Evolutionary conservation across 2,113 vertebrate genomes (phyloP), one percentile per base, ranked within the genome.

Genomic region (Prunella fulvescens): DNA sequence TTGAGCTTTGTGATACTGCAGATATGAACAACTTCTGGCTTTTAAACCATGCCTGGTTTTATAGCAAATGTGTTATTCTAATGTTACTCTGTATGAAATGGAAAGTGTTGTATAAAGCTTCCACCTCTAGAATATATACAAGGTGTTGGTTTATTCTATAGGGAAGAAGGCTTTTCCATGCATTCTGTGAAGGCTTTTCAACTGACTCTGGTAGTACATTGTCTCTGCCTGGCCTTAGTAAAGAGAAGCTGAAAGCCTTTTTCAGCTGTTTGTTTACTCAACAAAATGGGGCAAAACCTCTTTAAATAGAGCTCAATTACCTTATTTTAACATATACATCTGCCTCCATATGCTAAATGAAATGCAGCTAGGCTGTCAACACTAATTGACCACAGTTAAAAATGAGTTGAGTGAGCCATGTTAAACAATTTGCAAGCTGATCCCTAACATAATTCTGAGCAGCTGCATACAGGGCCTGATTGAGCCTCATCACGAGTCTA

Each of bases 371-470:
- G 50, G 57, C 61, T 96, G 86, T 95, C 93, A 92, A 39, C 40
- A 56, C 53, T 92, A 91, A 84, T 78, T 81, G 45, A 84, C 85
- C 57, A 72, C 87, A 76, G 70, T 91, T 93, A 72, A 87, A 92
- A 89, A 72, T 50, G 26, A 95, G 53, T 62, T 54, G 45, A 7
- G 1, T 91, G 73, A 91, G 57, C 81, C n/a, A 24, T 48, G 26
- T 87, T 80, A 93, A 91, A 79, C 57, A 79, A 57, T 89, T 93
- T 93, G 77, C 66, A 95, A 69, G 50, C 58, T 95, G 84, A 76
- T 91, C 73, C 40, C 53, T 72, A 65, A 29, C 14, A 8, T 67
- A 87, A 81, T 82, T 96, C 37, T 82, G 62, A 85, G 71, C 81
- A 83, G 74, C 74, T 90, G 79, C 83, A n/a, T 78, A 24, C 65